These are phyloP conservation scores for Sylvia atricapilla DNA, from an alignment of 2,113 vertebrate genomes.

Conservation along the genomic window DNA sequence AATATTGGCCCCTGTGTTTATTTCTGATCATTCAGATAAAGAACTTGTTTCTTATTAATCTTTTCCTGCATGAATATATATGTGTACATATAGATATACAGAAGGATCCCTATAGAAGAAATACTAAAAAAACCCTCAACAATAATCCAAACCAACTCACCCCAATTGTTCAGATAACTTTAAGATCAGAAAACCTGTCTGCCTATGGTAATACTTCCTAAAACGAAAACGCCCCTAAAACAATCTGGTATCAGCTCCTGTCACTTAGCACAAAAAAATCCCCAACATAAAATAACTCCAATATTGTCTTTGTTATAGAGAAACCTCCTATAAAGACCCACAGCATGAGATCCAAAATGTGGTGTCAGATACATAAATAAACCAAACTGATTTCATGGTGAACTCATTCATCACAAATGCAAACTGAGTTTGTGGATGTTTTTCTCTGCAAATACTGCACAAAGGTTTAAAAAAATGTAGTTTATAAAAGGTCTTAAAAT, in stretches of 20 bases:
- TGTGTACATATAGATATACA: neutral
- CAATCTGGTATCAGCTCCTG: neutral
- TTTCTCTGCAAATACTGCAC: neutral
- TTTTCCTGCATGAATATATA: neutral
- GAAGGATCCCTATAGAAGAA: neutral
- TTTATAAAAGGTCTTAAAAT: neutral
- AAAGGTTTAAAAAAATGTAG: accelerated
- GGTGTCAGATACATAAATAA: neutral
- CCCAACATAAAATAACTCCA: accelerated
- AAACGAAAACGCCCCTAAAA: accelerated
- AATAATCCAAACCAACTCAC: neutral
- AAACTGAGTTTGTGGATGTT: neutral
- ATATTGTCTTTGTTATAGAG: neutral
- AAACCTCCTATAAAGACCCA: neutral
- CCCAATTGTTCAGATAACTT: neutral
- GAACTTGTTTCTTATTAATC: neutral
- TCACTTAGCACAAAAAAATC: neutral
- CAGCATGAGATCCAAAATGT: neutral
- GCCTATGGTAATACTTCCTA: neutral
- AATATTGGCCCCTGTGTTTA: neutral
- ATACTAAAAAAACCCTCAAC: neutral
- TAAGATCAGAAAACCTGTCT: neutral
- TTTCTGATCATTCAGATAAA: neutral
- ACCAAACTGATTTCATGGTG: neutral
- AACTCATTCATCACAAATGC: neutral